Evolutionary conservation across 2,113 vertebrate genomes (phyloP).

Genomic region (Hemichromis elongatus): DNA sequence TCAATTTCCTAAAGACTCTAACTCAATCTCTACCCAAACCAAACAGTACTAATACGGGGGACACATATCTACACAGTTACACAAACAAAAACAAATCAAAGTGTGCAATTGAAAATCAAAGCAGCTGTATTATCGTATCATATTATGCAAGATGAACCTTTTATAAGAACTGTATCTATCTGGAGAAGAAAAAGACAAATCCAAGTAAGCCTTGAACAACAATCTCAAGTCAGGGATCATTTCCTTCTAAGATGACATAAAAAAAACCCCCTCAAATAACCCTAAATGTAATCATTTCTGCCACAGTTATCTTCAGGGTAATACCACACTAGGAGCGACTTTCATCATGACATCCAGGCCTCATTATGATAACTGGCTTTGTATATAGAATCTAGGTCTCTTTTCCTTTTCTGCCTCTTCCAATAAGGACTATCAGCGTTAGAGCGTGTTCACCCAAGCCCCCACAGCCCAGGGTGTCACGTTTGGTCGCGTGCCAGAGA

Average conservation of each 20-base stretch:
- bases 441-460: not conserved
- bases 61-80: not conserved
- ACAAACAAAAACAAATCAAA: not conserved
- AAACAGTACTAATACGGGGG: not conserved
- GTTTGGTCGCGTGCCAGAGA: slow-evolving; percentile 38
- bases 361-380: not conserved
- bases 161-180: not conserved
- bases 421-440: not conserved
- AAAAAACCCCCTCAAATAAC: not conserved
- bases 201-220: not conserved
- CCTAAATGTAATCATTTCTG: not conserved
- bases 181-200: accelerated
- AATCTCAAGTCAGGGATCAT: not conserved
- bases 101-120: not conserved
- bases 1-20: not conserved
- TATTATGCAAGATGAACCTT: not conserved
- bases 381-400: not conserved
- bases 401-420: not conserved
- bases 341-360: not conserved
- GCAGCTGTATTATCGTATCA: not conserved
- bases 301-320: not conserved
- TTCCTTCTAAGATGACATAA: not conserved
- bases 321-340: not conserved
- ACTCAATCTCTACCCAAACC: not conserved
- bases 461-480: slow-evolving; percentile 7